These are phyloP conservation scores for Cylloceria caligata DNA, from an alignment of 2,888 invertebrate species.

Conservation along the genomic window DNA sequence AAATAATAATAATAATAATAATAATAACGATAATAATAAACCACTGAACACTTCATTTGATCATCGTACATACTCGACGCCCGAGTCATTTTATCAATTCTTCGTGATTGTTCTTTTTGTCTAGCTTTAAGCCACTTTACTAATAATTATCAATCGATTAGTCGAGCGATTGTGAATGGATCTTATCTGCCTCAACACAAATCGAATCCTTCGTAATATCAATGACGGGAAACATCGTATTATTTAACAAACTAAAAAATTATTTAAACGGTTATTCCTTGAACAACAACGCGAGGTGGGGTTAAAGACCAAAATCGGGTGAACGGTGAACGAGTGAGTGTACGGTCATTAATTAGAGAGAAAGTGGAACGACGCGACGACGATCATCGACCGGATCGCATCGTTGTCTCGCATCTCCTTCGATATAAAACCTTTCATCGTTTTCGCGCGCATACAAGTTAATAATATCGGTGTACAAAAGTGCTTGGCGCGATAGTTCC, in stretches of 20 bases:
- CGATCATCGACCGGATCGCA: constrained; percentile 51
- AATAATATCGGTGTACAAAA: constrained; percentile 8
- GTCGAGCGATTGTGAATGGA: not conserved
- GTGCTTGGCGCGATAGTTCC: not conserved
- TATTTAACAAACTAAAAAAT: not conserved
- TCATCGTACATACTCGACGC: constrained; percentile 19
- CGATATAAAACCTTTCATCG: constrained; percentile 9
- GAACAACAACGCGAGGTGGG: too few relatives aligned
- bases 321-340: not conserved
- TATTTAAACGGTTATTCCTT: too few relatives aligned
- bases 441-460: not conserved
- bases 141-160: constrained; percentile 21
- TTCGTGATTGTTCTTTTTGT: not conserved
- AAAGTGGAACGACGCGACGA: constrained; percentile 71
- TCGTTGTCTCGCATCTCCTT: constrained; percentile 1
- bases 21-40: not conserved
- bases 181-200: constrained; percentile 2
- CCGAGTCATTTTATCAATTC: constrained; percentile 11
- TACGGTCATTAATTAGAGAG: constrained; percentile 71
- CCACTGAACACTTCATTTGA: not conserved
- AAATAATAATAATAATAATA: constrained; percentile 1
- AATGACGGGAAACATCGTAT: not conserved
- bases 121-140: not conserved
- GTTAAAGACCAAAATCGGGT: constrained; percentile 4
- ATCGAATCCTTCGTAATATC: constrained; percentile 3